Conservation (phyloP, 2,113 vertebrate species). For the Cariama cristata region DNA sequence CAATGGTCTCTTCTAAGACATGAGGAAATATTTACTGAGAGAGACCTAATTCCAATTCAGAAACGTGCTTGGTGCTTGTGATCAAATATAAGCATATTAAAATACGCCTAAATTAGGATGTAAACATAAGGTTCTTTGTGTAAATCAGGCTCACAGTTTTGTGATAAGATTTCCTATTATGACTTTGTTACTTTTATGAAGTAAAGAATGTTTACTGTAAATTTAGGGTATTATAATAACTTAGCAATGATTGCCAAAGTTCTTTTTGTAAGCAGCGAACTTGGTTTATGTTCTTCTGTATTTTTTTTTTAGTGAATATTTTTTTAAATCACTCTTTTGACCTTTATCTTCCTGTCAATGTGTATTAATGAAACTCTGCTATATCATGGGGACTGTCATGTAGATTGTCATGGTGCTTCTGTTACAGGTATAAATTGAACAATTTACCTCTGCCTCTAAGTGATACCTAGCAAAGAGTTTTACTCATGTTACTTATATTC, state of each 20-base stretch:
- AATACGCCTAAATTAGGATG: not conserved
- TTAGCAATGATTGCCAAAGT: not conserved
- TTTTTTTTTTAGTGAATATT: not conserved
- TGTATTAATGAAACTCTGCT: not conserved
- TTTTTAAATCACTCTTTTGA: not conserved
- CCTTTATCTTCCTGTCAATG: not conserved
- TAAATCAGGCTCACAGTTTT: not conserved
- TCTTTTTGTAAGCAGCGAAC: not conserved
- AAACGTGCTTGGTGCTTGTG: not conserved
- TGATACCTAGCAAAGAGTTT: not conserved
- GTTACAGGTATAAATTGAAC: not conserved
- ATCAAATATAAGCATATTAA: not conserved
- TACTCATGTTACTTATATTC: not conserved
- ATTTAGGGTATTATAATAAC: not conserved
- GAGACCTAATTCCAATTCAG: not conserved
- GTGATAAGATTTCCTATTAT: not conserved
- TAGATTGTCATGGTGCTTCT: not conserved
- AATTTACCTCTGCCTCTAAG: not conserved
- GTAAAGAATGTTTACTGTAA: not conserved
- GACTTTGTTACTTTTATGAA: not conserved
- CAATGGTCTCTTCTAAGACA: not conserved
- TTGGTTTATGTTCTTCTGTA: not conserved
- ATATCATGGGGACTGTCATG: accelerated
- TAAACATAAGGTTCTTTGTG: not conserved
- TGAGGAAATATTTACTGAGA: not conserved